A percentile compares a stretch with the other conserved stretches of the same genome.
phyloP scores from a whole-genome alignment of 53 echinoderm and acorn worm species.

The Arbacia lixula region DNA sequence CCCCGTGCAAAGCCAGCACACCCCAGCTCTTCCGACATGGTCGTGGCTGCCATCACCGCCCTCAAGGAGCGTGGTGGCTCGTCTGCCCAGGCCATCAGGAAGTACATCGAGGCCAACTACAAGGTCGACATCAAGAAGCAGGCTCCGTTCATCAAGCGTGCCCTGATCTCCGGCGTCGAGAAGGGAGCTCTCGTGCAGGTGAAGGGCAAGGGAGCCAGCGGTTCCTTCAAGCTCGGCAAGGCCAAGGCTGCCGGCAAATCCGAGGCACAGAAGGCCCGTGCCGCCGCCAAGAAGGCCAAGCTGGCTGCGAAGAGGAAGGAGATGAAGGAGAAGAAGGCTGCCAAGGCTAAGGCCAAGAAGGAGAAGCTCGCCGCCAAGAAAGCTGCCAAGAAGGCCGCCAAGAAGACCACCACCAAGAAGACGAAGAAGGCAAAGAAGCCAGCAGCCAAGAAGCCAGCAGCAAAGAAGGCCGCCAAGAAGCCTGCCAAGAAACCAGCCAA shows the following conservation, averaged over 20 bases:
- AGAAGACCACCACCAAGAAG: slow-evolving; percentile 41
- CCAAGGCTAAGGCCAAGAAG: slow-evolving; percentile 52
- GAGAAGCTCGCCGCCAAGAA: slow-evolving; percentile 50
- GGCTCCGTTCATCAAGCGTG: slow-evolving; percentile 52
- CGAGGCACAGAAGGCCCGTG: slow-evolving; percentile 44
- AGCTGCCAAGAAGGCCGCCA: slow-evolving; percentile 49
- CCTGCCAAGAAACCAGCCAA: slow-evolving; percentile 27
- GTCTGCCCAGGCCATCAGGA: slow-evolving; percentile 80
- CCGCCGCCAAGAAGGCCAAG: slow-evolving; percentile 67
- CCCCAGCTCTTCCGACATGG: slow-evolving; percentile 72
- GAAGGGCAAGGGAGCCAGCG: slow-evolving; percentile 64
- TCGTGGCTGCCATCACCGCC: slow-evolving; percentile 70
- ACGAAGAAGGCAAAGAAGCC: slow-evolving; percentile 42
- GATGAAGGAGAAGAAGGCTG: slow-evolving; percentile 47
- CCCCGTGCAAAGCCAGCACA: slow-evolving; percentile 65
- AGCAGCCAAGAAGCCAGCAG: slow-evolving; percentile 36
- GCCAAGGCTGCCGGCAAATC: slow-evolving; percentile 33
- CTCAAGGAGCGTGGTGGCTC: slow-evolving; percentile 85
- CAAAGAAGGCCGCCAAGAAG: slow-evolving; percentile 22
- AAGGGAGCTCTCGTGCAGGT: slow-evolving; percentile 50
- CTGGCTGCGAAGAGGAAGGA: slow-evolving; percentile 61
- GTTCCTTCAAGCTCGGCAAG: slow-evolving; percentile 63
- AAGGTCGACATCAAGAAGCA: slow-evolving; percentile 70
- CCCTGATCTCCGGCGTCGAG: slow-evolving; percentile 51
- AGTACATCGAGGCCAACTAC: slow-evolving; percentile 80